Evolutionary conservation across 2,888 invertebrate genomes (phyloP), one percentile per base, ranked within the genome.

Genomic region (Yponomeuta plumbellus): DNA sequence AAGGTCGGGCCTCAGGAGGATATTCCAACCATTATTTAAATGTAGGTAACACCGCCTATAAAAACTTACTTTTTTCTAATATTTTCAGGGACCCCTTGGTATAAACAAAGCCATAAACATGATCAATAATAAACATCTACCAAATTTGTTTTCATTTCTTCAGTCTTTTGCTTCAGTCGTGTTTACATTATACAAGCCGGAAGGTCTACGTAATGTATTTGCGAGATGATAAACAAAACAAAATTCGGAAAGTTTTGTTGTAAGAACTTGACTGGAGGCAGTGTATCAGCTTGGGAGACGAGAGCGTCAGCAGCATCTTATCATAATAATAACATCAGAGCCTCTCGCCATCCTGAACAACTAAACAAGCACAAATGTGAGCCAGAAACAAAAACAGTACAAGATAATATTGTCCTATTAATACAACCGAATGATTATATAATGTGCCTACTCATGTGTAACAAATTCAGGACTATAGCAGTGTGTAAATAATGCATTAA

Each of bases 211-310:
- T 78, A 80, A 85, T 84, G 85, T 77, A 82, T 86, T 84, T 83
- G 75, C 77, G 78, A 81, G 79, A 85, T 84, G 82, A 86, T 84
- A 84, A 84, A 84, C 82, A 81, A 79, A 81, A 81, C 79, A 77
- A 76, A 75, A 79, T 72, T 76, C 75, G 77, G 80, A 76, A 81
- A 82, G 82, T 82, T 81, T 80, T 85, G 81, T 83, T 83, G 83
- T 79, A 80, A 75, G 75, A 70, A 74, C 76, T 78, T 72, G 76
- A 75, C 75, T 70, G 67, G 71, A 69, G 69, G 68, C 69, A 72
- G 71, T 75, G 70, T 74, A 74, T 73, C 70, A 71, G 71, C 44
- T 65, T 67, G 44, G 44, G 44, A 52, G 44, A 52, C 44, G 44
- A 13, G 44, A 52, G 44, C 44, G 44, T 52, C 17, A 17, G 13